Percentiles rank a stretch among this genome's conserved stretches.
These are phyloP conservation scores for Xenus cinereus DNA, from an alignment of 2,113 vertebrate species.

Conservation along the genomic window DNA sequence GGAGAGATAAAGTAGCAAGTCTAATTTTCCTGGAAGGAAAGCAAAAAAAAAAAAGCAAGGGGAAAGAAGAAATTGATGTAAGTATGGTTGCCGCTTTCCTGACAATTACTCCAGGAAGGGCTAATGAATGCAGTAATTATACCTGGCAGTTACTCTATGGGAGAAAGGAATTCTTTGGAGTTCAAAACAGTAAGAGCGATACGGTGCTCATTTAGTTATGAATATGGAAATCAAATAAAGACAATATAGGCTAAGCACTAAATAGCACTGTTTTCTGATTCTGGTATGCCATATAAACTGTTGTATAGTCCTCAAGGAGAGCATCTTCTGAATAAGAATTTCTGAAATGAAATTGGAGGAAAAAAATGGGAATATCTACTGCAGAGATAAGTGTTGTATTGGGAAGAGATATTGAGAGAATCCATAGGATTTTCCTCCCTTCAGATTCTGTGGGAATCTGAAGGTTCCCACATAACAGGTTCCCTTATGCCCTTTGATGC, in stretches of 20 bases:
- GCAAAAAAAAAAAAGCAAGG: neutral
- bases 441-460: neutral
- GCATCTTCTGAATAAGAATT: neutral
- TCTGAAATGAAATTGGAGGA: neutral
- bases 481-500: neutral
- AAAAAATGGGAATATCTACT: neutral
- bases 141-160: neutral
- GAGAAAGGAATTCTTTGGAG: neutral
- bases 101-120: conserved; percentile 45
- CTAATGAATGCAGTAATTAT: conserved; percentile 47
- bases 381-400: neutral
- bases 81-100: neutral
- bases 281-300: neutral
- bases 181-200: neutral
- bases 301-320: neutral
- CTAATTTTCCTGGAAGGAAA: neutral
- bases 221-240: neutral
- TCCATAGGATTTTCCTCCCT: neutral
- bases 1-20: neutral
- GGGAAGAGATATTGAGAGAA: neutral
- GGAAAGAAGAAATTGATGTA: neutral
- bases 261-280: neutral
- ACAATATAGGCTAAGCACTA: neutral
- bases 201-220: neutral
- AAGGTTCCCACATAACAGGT: neutral